Base-by-base conservation (phyloP, 1,140 invertebrate species). In the Leucophenga varia region DNA sequence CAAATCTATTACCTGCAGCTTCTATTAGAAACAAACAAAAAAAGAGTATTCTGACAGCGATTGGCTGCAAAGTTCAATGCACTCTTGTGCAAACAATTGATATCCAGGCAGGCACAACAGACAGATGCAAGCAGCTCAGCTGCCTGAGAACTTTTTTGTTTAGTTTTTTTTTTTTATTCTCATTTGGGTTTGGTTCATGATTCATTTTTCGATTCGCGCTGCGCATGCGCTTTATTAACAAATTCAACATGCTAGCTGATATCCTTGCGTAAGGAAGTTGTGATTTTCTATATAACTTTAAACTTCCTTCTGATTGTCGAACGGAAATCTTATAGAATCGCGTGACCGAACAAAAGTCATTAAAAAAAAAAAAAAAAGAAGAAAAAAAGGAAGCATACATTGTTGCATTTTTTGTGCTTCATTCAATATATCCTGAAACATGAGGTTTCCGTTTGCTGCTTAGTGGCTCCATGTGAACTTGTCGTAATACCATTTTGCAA, bases 301-400 rank as follows among this genome's bases (percentile, higher is more conserved):
- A 63, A 67, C 63, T 67, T 68, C 63, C 63, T 55, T 49, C 32
- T 21, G 30, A 52, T 25, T 21, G 35, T n/a, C 25, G 41, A 57
- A 25, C 63, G 63, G 64, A 65, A 59, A 65, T 65, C 59, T 59
- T 54, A 37, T n/a, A n/a, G n/a, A 59, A 63, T 59, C 37, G 52
- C 63, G 64, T 49, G 54, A 65, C 59, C 47, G 43, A 7, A 28
- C 12, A 7, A 28, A 7, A 28, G 25, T 6, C n/a, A n/a, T n/a
- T n/a, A n/a, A n/a, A n/a, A n/a, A n/a, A n/a, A n/a, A n/a, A n/a
- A n/a, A n/a, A n/a, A n/a, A n/a, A n/a, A n/a, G n/a, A n/a, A n/a
- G n/a, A n/a, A n/a, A n/a, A n/a, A n/a, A n/a, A n/a, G n/a, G n/a
- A n/a, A n/a, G n/a, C n/a, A n/a, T n/a, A n/a, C n/a, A n/a, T n/a